Evolutionary conservation across 1,140 invertebrate genomes (phyloP), one percentile per base, ranked within the genome.

Genomic region (Leptestheria dahalacensis): DNA sequence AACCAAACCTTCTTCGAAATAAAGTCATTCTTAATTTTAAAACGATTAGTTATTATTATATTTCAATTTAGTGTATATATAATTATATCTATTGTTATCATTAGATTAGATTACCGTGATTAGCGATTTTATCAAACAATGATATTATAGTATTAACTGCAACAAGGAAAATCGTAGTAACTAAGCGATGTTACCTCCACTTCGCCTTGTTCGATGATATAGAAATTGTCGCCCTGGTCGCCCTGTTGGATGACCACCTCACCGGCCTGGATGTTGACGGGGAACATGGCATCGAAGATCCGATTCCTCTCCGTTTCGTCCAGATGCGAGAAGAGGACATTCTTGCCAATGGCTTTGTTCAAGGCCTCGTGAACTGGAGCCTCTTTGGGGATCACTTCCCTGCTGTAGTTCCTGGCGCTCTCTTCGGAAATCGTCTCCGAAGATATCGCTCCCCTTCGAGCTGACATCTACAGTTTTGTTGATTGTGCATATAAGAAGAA

Each of bases 341-440:
- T 99, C 72, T 96, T 98, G 50, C 89, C 88, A 65, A 99, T 99
- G 21, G 97, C 94, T 71, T 96, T 93, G 61, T 93, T 92, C 51
- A 99, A 75, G 15, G 95, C 91, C 58, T 89, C 93, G 91, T 97
- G 98, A n/a, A 95, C 98, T 73, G 97, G 97, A 74, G 98, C 97
- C 74, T 99, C 96, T 75, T 99, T 99, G 61, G 96, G 96, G 65
- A 99, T 95, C 62, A 97, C 88, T 81, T 97, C 97, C 75, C 97
- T 97, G 48, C 97, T 91, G 75, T 97, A 98, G 68, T 87, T 93
- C 53, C 91, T 89, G 56, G 92, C 93, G 79, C 97, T 94, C 74
- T 97, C 94, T 73, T 97, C 95, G 29, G 87, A 87, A 54, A 97
- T 92, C 1, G 93, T 93, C 69, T 98, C 94, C 3, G 93, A 93